Conservation (phyloP, 1,140 invertebrate species). For the Lordiphosa collinella region DNA sequence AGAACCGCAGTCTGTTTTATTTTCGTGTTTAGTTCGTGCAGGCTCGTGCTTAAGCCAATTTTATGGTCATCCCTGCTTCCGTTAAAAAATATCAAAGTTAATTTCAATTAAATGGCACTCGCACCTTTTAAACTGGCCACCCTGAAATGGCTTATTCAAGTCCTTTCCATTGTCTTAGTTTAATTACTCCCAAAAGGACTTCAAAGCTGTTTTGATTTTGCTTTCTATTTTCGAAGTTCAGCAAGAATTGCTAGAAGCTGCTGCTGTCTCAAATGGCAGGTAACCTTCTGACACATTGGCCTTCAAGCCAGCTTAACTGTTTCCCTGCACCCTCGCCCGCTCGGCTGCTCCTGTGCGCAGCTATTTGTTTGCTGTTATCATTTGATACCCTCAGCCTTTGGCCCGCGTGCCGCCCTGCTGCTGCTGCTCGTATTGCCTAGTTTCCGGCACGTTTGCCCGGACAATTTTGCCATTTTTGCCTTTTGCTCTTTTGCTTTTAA, state of each 20-base stretch:
- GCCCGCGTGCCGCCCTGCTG: background rate
- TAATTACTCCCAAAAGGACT: no score
- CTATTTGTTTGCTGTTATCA: constrained; percentile 41
- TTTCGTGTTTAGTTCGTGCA: no score
- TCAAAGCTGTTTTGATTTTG: no score
- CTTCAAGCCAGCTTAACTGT: constrained; percentile 11
- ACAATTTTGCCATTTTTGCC: constrained; percentile 56
- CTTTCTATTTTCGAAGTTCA: no score
- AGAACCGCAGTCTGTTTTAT: no score
- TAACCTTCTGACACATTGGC: constrained; percentile 48
- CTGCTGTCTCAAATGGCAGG: background rate
- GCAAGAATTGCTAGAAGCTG: background rate
- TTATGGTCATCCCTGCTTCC: no score
- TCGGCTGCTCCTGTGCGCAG: background rate
- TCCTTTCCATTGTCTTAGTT: no score
- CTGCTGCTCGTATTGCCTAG: constrained; percentile 37
- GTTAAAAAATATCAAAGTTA: no score
- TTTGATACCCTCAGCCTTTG: constrained; percentile 8
- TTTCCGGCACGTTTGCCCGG: constrained; percentile 61
- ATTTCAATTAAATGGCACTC: no score
- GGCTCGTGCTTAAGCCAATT: no score
- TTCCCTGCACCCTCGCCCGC: background rate
- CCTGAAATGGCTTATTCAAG: no score
- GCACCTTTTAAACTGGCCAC: no score
- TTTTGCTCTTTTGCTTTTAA: constrained; percentile 63